phyloP scores from a whole-genome alignment of 2,797 vertebrate species.

The Cirrhinus molitorella region DNA sequence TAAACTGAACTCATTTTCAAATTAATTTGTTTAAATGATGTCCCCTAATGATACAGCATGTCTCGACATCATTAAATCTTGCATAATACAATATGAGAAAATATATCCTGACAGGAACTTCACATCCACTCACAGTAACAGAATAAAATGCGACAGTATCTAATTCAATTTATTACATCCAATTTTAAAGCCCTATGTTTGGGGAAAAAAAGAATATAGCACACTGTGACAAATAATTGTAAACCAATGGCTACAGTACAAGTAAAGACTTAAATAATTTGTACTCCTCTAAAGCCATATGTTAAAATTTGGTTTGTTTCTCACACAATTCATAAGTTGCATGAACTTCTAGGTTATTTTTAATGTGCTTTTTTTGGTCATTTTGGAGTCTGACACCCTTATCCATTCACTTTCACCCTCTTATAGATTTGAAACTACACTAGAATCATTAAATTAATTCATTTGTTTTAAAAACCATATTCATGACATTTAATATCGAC shows the following conservation, averaged over 20 bases:
- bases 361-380: neutral
- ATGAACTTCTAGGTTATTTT: neutral
- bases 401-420: neutral
- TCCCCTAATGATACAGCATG: neutral
- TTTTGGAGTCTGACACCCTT: too few species aligned
- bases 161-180: conserved; percentile 18
- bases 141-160: neutral
- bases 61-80: neutral
- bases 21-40: conserved; percentile 9
- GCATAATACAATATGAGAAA: neutral
- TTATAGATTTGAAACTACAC: neutral
- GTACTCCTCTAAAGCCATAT: neutral
- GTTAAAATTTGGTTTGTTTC: neutral
- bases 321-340: neutral
- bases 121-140: neutral
- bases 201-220: neutral
- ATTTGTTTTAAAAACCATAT: neutral
- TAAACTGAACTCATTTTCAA: conserved; percentile 14
- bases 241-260: neutral
- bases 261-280: neutral
- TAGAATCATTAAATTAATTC: neutral
- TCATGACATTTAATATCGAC: neutral
- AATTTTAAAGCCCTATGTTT: neutral
- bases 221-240: neutral
- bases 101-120: conserved; percentile 26